Evolutionary conservation across 2,888 invertebrate species (phyloP), one percentile per base, ranked within the genome.

Genomic region (Calliopum simillimum): DNA sequence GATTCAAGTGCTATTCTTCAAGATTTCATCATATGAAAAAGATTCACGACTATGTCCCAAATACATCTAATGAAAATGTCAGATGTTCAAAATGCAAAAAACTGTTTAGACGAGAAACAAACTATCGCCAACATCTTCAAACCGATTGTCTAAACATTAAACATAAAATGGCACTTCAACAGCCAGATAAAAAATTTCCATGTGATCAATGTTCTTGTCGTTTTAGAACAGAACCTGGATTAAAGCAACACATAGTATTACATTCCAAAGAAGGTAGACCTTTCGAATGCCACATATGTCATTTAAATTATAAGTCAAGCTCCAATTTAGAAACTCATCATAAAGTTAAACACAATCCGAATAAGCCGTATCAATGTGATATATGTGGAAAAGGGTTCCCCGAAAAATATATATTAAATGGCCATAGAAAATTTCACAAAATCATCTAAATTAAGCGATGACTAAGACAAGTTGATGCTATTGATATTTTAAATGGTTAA

Each of bases 351-450:
- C 25, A 56, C 56, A 56, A 33, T 33, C n/a, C 21, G 13, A 33
- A 14, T 4, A 56, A 56, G n/a, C 25, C 33, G 12, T 33, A 23
- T 33, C 11, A n/a, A 8, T 56, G 56, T 6, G 56, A 56, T 56
- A 12, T 56, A 56, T 56, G 56, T 23, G 56, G 56, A 12, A 56
- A 56, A 23, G 3, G n/a, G n/a, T 56, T 56, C 25, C 25, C 56
- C 25, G 5, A 25, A 5, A 56, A 6, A 33, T 23, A 14, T n/a
- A 25, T 6, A 13, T 2, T 56, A 14, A 56, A 12, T 25, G 33
- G 25, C 1, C 56, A 56, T 56, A 25, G n/a, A 23, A 56, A 33
- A 33, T 33, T 33, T 33, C 33, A 33, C 8, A 33, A 33, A 33
- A 33, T 33, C 2, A 33, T n/a, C n/a, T n/a, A n/a, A n/a, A n/a